Percentiles rank a stretch among this genome's conserved stretches.
Conservation (phyloP, 30 jellyfish, hydroid and myxozoan genomes). For the Chrysaora quinquecirrha region DNA sequence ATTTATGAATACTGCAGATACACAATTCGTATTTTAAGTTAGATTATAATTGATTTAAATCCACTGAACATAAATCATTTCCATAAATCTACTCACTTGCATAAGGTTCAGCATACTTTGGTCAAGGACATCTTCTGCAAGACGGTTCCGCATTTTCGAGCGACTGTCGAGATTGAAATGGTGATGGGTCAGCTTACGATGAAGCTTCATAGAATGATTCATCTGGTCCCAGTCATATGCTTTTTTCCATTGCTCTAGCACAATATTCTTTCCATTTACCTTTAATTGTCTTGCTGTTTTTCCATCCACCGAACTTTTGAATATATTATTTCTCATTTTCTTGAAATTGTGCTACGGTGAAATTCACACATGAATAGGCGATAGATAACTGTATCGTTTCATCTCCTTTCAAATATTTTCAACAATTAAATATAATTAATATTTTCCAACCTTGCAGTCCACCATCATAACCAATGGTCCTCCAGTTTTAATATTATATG, state of each 20-base stretch:
- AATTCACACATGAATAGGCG: background rate
- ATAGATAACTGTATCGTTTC: background rate
- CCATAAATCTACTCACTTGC: background rate
- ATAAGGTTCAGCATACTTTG: background rate
- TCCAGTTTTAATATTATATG: too few species aligned
- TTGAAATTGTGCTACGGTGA: background rate
- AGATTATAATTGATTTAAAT: too few species aligned
- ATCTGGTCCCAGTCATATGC: background rate
- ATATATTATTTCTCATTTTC: too few species aligned
- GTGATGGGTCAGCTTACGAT: background rate
- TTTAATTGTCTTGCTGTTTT: background rate
- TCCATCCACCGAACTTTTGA: background rate
- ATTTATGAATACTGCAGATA: too few species aligned
- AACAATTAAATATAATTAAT: too few species aligned
- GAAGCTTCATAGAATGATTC: background rate
- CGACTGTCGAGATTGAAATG: constrained; percentile 16
- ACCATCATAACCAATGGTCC: background rate
- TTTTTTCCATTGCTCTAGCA: background rate
- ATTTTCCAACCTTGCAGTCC: background rate
- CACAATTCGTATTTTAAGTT: too few species aligned
- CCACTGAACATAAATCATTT: too few species aligned
- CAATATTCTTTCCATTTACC: background rate
- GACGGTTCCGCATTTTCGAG: constrained; percentile 10
- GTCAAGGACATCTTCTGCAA: constrained; percentile 13
- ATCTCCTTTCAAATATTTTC: background rate